Evolutionary conservation across 2,113 vertebrate genomes (phyloP).

Genomic region (Phaethornis superciliosus): DNA sequence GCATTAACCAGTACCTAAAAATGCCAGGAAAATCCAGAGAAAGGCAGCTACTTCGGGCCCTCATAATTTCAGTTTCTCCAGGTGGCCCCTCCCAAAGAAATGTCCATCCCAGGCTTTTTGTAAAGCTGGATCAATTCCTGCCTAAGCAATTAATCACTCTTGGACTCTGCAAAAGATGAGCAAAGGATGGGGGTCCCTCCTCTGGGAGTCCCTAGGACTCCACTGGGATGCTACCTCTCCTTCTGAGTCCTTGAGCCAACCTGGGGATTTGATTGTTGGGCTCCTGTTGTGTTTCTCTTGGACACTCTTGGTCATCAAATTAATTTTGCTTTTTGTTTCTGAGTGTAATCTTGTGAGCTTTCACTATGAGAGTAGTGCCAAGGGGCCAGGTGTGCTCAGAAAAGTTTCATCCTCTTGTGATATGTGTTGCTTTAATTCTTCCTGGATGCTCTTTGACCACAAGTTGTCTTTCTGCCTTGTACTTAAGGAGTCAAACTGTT

Average conservation of each 20-base stretch:
- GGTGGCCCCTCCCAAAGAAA: conserved; percentile 43
- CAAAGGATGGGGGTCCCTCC: neutral
- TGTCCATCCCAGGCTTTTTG: conserved; percentile 7
- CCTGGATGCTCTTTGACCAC: accelerated
- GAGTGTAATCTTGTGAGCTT: neutral
- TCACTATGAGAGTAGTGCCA: neutral
- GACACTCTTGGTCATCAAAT: neutral
- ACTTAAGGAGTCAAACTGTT: accelerated
- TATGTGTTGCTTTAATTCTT: accelerated
- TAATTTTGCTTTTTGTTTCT: neutral
- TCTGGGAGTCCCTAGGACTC: neutral
- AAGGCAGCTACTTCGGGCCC: conserved; percentile 57
- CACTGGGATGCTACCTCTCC: neutral
- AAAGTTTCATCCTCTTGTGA: neutral
- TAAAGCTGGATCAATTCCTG: conserved; percentile 51
- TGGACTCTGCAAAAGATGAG: neutral
- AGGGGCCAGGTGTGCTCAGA: neutral
- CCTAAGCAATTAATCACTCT: conserved; percentile 54
- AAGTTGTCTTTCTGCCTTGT: neutral
- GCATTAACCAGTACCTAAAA: conserved; percentile 71
- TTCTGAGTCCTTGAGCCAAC: neutral
- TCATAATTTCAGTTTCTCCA: conserved; percentile 52
- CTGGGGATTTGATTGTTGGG: neutral
- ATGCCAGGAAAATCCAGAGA: conserved; percentile 65
- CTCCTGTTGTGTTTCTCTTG: neutral